Evolutionary conservation across 2,888 invertebrate species (phyloP).

Genomic region (Brachyptera risi): DNA sequence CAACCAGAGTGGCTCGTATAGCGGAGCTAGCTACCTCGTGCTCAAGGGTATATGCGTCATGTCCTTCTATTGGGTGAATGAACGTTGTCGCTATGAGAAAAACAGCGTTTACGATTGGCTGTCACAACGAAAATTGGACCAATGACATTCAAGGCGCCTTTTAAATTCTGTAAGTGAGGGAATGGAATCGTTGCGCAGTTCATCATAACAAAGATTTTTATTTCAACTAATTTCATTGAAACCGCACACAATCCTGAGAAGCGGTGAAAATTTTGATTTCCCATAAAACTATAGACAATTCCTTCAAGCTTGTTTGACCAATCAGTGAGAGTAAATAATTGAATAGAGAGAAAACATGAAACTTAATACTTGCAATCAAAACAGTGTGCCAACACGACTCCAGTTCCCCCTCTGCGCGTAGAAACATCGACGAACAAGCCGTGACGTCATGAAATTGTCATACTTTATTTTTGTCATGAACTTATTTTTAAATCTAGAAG

Average conservation of each 20-base stretch:
- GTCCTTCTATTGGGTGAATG: constrained; percentile 33
- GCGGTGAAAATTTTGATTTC: no score
- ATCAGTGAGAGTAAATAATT: no score
- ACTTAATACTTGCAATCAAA: no score
- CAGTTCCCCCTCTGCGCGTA: constrained; percentile 29
- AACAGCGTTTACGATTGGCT: constrained; percentile 27
- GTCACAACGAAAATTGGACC: constrained; percentile 18
- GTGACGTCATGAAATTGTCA: constrained; percentile 31
- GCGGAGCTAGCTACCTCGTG: constrained; percentile 17
- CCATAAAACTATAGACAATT: no score
- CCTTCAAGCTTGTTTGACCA: no score
- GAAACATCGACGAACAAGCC: constrained; percentile 27
- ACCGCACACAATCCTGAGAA: no score
- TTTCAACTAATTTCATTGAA: no score
- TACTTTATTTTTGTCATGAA: no score
- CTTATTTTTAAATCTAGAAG: no score
- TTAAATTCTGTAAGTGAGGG: constrained; percentile 27
- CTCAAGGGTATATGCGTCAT: constrained; percentile 33
- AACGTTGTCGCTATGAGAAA: constrained; percentile 30
- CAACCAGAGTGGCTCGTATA: constrained; percentile 35
- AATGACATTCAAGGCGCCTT: constrained; percentile 28
- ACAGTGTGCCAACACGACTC: no score
- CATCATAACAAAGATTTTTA: no score
- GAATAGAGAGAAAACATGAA: no score
- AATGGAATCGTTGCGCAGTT: constrained; percentile 21